Evolutionary conservation across 2,797 vertebrate species (phyloP).

Genomic region (Melanotaenia nigrans): DNA sequence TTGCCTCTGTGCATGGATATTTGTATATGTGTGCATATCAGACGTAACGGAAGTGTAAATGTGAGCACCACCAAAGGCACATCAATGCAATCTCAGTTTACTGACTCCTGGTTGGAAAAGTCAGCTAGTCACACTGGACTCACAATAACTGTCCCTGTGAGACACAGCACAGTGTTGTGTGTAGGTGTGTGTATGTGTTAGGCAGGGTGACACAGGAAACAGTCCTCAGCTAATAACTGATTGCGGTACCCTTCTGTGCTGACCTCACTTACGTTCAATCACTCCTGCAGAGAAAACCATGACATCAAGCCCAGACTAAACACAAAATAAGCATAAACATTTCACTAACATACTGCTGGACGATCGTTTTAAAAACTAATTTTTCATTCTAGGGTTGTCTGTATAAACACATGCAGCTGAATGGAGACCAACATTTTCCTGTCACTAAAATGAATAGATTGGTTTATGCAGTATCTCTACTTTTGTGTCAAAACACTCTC

Average conservation of each 20-base stretch:
- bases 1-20: conserved; percentile 12
- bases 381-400: conserved; percentile 39
- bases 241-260: conserved; percentile 16
- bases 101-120: conserved; percentile 42
- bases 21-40: conserved; percentile 1
- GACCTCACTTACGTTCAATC: conserved; percentile 35
- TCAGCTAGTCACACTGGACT: conserved; percentile 40
- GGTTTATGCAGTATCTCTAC: conserved; percentile 41
- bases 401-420: conserved; percentile 56
- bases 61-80: conserved; percentile 4
- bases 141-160: conserved; percentile 29
- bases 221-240: conserved; percentile 45
- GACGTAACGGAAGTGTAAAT: conserved; percentile 13
- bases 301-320: conserved; percentile 51
- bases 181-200: background rate
- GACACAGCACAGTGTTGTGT: conserved; percentile 5
- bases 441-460: conserved; percentile 47
- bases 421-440: conserved; percentile 31
- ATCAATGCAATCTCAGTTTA: conserved; percentile 48
- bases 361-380: conserved; percentile 36
- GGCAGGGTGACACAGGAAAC: conserved; percentile 63
- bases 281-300: conserved; percentile 19
- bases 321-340: conserved; percentile 10
- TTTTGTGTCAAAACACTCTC: conserved; percentile 59
- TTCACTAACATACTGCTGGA: conserved; percentile 16